Evolutionary conservation across 1,140 invertebrate genomes (phyloP), one percentile per base, ranked within the genome.

Genomic region (Amphibalanus amphitrite): DNA sequence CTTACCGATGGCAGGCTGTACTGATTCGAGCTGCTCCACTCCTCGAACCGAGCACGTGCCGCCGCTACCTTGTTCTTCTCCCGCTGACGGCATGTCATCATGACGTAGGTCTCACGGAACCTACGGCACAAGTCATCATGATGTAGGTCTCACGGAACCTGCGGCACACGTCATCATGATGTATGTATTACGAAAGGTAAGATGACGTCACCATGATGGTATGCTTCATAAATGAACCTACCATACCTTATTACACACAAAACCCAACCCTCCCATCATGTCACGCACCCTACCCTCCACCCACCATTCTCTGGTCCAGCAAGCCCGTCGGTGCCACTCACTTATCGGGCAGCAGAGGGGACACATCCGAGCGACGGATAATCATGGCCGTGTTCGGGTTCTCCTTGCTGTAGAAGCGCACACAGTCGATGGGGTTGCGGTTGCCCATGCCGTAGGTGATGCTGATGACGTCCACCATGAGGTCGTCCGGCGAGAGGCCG

Each of bases 391-490:
- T 28, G 59, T 70, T 70, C 15, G 69, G 69, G 13, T 26, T n/a
- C 13, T 28, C 13, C 28, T 70, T 70, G n/a, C 23, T n/a, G 69
- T 70, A 70, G 28, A 70, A 70, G 69, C 69, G 69, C 69, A 70
- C n/a, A 29, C 59, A 28, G 33, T 70, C 69, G n/a, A 70, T 70
- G 69, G 69, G 69, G 15, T 70, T 70, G n/a, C 28, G 69, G 0
- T 64, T 29, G n/a, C 69, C 69, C 69, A 70, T 70, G 28, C 69
- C 69, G 59, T 70, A 70, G 59, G n/a, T 25, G 33, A 70, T 26
- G 33, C 69, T 70, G 20, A 70, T 28, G n/a, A 47, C 69, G n/a
- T 26, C 25, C 25, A 70, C 26, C 25, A 47, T 17, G 23, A 70
- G 28, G 26, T 70, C 59, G 15, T 70, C 69, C 1, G 28, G n/a